A percentile compares a stretch with the other conserved stretches of the same genome.
phyloP scores from a whole-genome alignment of 2,797 vertebrate genomes.

The Emydoidea blandingii region DNA sequence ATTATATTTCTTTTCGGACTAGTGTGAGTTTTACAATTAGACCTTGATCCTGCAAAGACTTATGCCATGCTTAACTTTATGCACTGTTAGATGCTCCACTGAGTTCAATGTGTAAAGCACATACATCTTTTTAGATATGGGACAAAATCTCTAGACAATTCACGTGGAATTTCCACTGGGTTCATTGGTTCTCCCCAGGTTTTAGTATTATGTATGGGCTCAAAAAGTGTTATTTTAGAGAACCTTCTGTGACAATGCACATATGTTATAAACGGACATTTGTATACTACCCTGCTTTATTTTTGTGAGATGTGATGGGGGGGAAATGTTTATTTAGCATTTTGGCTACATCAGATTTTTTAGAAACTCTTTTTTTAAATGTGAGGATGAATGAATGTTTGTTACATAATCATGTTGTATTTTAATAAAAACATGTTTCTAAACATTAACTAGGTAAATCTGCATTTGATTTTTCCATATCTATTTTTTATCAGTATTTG shows the following conservation, averaged over 20 bases:
- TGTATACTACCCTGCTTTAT: neutral
- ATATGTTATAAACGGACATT: neutral
- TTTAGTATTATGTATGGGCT: neutral
- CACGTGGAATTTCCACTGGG: neutral
- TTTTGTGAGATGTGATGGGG: neutral
- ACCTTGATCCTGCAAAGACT: neutral
- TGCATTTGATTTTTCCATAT: neutral
- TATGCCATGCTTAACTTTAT: neutral
- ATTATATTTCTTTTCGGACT: neutral
- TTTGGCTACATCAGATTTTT: neutral
- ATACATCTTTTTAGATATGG: neutral
- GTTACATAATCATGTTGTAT: neutral
- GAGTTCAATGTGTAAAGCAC: neutral
- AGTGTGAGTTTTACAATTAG: neutral
- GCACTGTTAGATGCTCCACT: neutral
- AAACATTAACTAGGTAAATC: neutral
- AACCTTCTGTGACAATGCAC: neutral
- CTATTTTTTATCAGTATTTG: rapidly evolving
- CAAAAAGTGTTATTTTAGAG: neutral
- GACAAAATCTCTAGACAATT: neutral
- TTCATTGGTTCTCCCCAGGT: neutral
- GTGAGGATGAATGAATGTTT: neutral
- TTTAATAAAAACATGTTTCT: neutral
- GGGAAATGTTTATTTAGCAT: neutral
- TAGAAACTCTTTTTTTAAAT: neutral